Percentiles rank a stretch among this genome's conserved stretches.
Evolutionary conservation across 2,797 vertebrate species (phyloP).

Genomic region (Lepus townsendii): DNA sequence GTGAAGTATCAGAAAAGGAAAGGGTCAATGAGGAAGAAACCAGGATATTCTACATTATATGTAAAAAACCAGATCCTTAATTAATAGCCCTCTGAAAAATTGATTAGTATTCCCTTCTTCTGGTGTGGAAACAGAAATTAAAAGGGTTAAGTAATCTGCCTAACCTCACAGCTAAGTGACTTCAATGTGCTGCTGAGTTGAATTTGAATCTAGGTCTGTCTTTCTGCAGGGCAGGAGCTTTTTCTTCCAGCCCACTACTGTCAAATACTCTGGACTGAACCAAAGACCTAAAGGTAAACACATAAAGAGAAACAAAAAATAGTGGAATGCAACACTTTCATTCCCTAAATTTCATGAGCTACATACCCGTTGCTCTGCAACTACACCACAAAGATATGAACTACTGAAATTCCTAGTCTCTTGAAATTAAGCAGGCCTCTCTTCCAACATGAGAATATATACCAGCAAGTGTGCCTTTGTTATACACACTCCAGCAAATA

Average conservation of each 20-base stretch:
- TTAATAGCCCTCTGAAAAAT: not conserved
- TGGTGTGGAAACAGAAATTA: slow-evolving; percentile 1
- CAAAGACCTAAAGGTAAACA: slow-evolving; percentile 57
- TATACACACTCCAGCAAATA: not conserved
- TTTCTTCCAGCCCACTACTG: not conserved
- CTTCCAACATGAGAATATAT: slow-evolving; percentile 1
- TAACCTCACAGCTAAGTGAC: not conserved
- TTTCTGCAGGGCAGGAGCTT: slow-evolving; percentile 22
- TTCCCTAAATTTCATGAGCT: slow-evolving; percentile 13
- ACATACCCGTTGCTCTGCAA: not conserved
- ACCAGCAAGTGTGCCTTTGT: slow-evolving; percentile 39
- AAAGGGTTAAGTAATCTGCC: slow-evolving; percentile 1
- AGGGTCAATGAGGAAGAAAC: slow-evolving; percentile 7
- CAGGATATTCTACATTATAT: not conserved
- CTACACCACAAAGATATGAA: slow-evolving; percentile 23
- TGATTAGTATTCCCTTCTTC: not conserved
- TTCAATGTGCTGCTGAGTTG: not conserved
- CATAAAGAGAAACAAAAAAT: not conserved
- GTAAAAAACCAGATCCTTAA: not conserved
- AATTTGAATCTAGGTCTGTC: slow-evolving; percentile 36
- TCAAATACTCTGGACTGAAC: slow-evolving; percentile 2
- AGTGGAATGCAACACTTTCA: not conserved
- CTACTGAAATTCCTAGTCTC: not conserved
- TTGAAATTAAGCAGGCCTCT: slow-evolving; percentile 61
- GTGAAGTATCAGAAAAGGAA: slow-evolving; percentile 15